Conservation (phyloP, 2,888 invertebrate species). For the Pterostichus niger region DNA sequence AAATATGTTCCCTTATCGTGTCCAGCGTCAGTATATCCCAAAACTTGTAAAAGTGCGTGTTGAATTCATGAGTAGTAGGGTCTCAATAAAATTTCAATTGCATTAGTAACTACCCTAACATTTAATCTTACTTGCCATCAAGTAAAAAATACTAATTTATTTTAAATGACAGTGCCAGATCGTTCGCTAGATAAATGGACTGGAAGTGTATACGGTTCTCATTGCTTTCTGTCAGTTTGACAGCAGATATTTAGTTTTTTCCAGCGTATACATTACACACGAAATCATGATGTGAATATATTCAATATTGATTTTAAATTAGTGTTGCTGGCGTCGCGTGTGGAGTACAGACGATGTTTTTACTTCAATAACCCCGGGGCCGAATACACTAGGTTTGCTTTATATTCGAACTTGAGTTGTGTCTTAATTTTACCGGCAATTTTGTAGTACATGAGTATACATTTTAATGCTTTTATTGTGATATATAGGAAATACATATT, state of each 20-base stretch:
- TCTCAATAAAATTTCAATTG: no score
- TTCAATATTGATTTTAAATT: slow-evolving; percentile 66
- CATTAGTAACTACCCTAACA: neutral
- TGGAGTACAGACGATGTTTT: neutral
- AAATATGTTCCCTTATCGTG: no score
- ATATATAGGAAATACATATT: no score
- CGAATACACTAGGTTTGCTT: no score
- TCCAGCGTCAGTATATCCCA: no score
- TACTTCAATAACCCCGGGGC: no score
- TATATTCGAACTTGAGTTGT: no score
- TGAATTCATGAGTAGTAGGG: no score
- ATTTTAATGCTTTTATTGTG: no score
- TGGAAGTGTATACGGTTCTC: neutral
- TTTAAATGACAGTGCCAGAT: slow-evolving; percentile 58
- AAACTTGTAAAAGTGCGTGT: no score
- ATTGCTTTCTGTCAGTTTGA: slow-evolving; percentile 50
- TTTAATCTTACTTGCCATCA: slow-evolving; percentile 16
- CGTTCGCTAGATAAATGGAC: neutral
- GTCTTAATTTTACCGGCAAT: no score
- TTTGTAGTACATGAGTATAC: no score
- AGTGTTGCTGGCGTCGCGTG: neutral
- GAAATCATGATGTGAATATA: slow-evolving; percentile 58
- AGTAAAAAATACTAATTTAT: slow-evolving; percentile 58
- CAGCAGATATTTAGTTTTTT: slow-evolving; percentile 57
- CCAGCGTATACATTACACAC: slow-evolving; percentile 56